Percentiles rank a stretch among this genome's conserved stretches.
Evolutionary conservation across 2,888 invertebrate species (phyloP).

Genomic region (Andrena dorsata): DNA sequence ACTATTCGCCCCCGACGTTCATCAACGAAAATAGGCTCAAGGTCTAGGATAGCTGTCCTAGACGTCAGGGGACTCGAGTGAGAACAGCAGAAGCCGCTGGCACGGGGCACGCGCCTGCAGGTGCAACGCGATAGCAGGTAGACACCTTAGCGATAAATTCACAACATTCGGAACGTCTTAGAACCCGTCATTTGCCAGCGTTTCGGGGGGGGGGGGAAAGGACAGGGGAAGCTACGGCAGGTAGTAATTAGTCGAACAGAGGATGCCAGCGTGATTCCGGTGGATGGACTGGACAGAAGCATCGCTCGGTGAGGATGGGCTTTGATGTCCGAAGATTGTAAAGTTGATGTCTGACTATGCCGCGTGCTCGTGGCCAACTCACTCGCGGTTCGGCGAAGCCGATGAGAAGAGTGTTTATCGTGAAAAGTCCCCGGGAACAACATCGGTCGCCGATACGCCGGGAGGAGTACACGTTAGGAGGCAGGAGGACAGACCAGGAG

Average conservation of each 20-base stretch:
- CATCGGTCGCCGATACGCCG: not conserved
- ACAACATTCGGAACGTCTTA: slow-evolving; percentile 24
- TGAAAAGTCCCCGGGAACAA: slow-evolving; percentile 19
- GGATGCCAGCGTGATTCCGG: slow-evolving; percentile 18
- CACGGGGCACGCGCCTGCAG: slow-evolving; percentile 43
- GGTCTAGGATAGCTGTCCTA: too few species aligned
- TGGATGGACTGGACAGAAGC: not conserved
- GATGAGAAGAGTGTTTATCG: not conserved
- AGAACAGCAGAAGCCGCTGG: not conserved
- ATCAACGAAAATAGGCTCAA: not conserved
- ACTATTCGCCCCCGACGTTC: not conserved
- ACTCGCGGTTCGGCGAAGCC: not conserved
- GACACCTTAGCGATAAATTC: slow-evolving; percentile 47
- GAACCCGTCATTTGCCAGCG: slow-evolving; percentile 42
- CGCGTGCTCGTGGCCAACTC: not conserved
- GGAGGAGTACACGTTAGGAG: slow-evolving; percentile 25
- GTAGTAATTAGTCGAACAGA: slow-evolving; percentile 39
- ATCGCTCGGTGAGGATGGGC: not conserved
- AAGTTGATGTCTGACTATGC: too few species aligned
- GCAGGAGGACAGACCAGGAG: slow-evolving; percentile 35
- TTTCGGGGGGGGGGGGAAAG: not conserved
- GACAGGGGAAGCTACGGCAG: slow-evolving; percentile 30
- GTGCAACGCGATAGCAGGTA: slow-evolving; percentile 44
- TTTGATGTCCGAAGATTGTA: too few species aligned
- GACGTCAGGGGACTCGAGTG: not conserved